Evolutionary conservation across 2,888 invertebrate species (phyloP), one percentile per base, ranked within the genome.

Genomic region (Sminthurides aquaticus): DNA sequence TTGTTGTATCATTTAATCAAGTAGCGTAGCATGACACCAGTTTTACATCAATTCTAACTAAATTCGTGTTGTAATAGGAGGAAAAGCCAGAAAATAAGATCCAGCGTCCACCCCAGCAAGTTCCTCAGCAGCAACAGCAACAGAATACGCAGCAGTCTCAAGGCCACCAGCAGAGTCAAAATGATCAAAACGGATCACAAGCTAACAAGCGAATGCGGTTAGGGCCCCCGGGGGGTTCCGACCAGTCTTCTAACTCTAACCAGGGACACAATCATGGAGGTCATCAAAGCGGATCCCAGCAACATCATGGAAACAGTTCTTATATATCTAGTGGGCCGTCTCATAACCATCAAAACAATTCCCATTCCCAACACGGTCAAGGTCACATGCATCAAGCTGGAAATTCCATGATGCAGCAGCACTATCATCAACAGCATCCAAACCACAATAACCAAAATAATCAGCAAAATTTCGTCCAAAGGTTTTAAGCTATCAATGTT

Each of bases 361-460:
- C 49, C 2, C 69, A 68, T 18, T 58, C 60, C 20, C 65, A 65
- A 49, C 69, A 69, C 60, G 61, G 58, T 1, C 66, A 66, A 60
- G 62, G 62, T 0, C 67, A 68, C 52, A 66, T 70, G 69, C 70
- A 70, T 60, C 62, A 60, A 8, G 66, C 70, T 2, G 68, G 69
- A n/a, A 69, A 68, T 57, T 68, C 70, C 15, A 59, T 70, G 62
- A 70, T 70, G 69, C 69, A 71, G 52, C 70, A 67, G 28, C 67
- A 68, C 43, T 68, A 71, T 49, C 69, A 69, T 43, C 71, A 71
- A 49, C 64, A 63, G 8, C 78, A 78, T 34, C 43, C 43, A 55
- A 78, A 79, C 60, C 76, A 76, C 70, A 77, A 78, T 58, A 77
- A 78, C 48, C 75, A 71, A 27, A 68, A 70, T 52, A 70, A 71